Evolutionary conservation across 2,797 vertebrate species (phyloP).

Genomic region (Trematomus bernacchii): DNA sequence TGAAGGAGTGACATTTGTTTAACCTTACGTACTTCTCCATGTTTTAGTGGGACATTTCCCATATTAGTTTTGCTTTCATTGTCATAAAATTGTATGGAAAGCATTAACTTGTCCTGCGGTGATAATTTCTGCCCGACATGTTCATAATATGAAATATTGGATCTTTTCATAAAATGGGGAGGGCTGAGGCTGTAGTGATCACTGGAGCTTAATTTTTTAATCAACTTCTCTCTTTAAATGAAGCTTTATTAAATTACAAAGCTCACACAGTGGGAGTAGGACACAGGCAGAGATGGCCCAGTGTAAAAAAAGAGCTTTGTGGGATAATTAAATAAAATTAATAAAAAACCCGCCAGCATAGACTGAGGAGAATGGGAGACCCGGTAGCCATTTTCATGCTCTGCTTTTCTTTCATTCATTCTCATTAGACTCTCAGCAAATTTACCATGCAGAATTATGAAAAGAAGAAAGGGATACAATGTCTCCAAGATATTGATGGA

Average conservation of each 20-base stretch:
- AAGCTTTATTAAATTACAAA: constrained; percentile 92
- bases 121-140: constrained; percentile 87
- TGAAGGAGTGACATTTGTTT: constrained; percentile 62
- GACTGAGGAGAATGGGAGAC: constrained; percentile 75
- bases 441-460: constrained; percentile 72
- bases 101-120: constrained; percentile 87
- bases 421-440: constrained; percentile 81
- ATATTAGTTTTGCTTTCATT: constrained; percentile 65
- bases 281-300: constrained; percentile 68
- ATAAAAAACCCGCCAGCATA: constrained; percentile 74
- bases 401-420: constrained; percentile 73
- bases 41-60: constrained; percentile 60
- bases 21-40: constrained; percentile 55
- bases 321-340: constrained; percentile 91
- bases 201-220: constrained; percentile 90
- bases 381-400: constrained; percentile 80
- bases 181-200: constrained; percentile 79
- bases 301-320: constrained; percentile 80
- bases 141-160: constrained; percentile 88
- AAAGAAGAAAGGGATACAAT: constrained; percentile 72
- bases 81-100: constrained; percentile 77
- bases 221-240: constrained; percentile 88
- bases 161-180: constrained; percentile 80
- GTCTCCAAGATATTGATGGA: constrained; percentile 64
- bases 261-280: constrained; percentile 85